Base-by-base conservation (phyloP, 2,797 vertebrate species). In the Poeciliopsis infans region DNA sequence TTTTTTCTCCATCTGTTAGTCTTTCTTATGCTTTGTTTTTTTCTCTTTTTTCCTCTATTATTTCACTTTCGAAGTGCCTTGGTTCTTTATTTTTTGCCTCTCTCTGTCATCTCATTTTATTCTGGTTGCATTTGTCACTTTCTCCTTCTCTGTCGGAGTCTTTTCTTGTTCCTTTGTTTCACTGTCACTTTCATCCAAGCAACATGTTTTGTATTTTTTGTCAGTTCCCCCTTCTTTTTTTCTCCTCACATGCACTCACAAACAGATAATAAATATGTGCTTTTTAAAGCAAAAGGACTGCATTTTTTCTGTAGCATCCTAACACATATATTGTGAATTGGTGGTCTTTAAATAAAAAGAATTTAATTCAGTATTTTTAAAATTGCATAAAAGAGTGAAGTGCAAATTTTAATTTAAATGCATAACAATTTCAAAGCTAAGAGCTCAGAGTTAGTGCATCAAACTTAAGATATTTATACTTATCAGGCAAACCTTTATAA, bases 111-210 rank as follows among this genome's bases (percentile, higher is more conserved):
- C 82, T 89, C 84, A 81, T 90, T 90, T 91, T 87, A 82, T 88
- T 85, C 83, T 80, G 39, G 18, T 85, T 20, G 74, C 72, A 76
- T 90, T 85, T 92, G 86, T 91, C 84, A 79, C 75, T 85, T 83
- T 77, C 72, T 87, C 70, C 78, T 79, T 81, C 78, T 83, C 81
- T 84, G 76, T 88, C 84, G 83, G 55, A 47, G 82, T 81, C 81
- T 89, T 86, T 86, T 89, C 76, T 86, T 88, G 76, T 87, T 88
- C 87, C 86, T 90, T 91, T 86, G 71, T 91, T 89, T 87, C 57
- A 18, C 85, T 92, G 90, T 93, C 86, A 88, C 79, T 90, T 89
- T 85, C 73, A 86, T 78, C 83, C 83, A 72, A 41, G 88, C 80
- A 85, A 78, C 64, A 51, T 78, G 82, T 83, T 86, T 83, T 91